Conservation (phyloP, 2,113 vertebrate species). For the Gulo gulo region DNA sequence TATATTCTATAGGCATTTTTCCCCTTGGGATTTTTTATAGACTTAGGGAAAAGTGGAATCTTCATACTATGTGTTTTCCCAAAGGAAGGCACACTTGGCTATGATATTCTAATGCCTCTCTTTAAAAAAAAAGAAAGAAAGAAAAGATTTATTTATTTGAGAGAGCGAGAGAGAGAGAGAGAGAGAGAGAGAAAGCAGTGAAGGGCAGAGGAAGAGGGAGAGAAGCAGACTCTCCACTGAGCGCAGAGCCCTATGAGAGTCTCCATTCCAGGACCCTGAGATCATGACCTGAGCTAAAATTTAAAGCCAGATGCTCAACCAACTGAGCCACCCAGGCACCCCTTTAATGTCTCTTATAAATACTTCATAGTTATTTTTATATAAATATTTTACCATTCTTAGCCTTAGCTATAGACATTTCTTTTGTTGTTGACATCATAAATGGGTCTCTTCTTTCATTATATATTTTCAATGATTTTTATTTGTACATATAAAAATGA, state of each 20-base stretch:
- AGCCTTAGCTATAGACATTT: neutral
- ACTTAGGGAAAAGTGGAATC: neutral
- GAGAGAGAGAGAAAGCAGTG: neutral
- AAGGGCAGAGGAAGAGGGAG: neutral
- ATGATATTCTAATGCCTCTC: neutral
- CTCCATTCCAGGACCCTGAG: neutral
- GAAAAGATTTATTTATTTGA: neutral
- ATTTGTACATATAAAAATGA: neutral
- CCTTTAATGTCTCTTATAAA: neutral
- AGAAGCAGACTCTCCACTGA: neutral
- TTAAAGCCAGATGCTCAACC: neutral
- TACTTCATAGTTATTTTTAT: neutral
- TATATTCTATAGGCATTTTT: neutral
- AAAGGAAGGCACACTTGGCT: neutral
- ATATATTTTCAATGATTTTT: neutral
- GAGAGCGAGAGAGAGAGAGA: too few relatives aligned
- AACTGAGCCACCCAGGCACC: neutral
- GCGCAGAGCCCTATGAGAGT: neutral
- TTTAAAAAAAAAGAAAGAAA: neutral
- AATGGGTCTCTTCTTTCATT: neutral
- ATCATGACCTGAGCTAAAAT: neutral
- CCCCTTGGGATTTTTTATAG: neutral
- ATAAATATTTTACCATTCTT: neutral
- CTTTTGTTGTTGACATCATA: neutral
- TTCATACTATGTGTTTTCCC: neutral